phyloP scores from a whole-genome alignment of 2,113 vertebrate species.

The Progne subis region DNA sequence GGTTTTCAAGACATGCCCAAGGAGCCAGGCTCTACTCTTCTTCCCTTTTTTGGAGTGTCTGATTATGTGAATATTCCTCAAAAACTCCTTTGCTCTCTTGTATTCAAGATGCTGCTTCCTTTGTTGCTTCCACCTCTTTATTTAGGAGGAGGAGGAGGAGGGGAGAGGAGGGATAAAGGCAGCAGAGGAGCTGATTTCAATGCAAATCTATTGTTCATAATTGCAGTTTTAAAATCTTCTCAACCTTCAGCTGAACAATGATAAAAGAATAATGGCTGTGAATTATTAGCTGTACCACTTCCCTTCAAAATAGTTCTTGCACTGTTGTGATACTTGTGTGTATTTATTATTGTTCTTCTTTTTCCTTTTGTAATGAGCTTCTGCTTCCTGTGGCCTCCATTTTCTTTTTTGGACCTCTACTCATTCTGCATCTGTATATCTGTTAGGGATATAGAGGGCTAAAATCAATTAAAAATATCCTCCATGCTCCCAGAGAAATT shows the following conservation, averaged over 20 bases:
- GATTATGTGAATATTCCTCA: background rate
- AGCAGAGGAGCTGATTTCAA: slow-evolving; percentile 36
- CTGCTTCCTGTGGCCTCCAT: background rate
- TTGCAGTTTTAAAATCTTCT: slow-evolving; percentile 64
- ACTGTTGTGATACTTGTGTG: slow-evolving; percentile 45
- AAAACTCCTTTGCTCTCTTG: background rate
- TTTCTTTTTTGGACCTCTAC: background rate
- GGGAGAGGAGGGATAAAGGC: background rate
- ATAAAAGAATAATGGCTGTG: slow-evolving; percentile 59
- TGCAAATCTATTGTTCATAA: slow-evolving; percentile 59
- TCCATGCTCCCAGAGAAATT: background rate
- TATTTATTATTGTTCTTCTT: slow-evolving; percentile 22
- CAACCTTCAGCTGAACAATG: slow-evolving; percentile 57
- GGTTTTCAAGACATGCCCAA: background rate
- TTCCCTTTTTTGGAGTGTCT: background rate
- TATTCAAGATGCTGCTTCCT: background rate
- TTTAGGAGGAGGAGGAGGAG: slow-evolving; percentile 28
- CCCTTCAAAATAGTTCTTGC: slow-evolving; percentile 35
- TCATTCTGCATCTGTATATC: background rate
- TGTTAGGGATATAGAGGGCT: background rate
- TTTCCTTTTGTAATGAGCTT: background rate
- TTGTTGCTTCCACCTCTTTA: background rate
- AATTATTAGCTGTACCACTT: slow-evolving; percentile 54
- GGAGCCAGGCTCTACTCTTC: background rate
- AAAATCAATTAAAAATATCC: background rate